Conservation (phyloP, 2,888 invertebrate species). For the Scaptomyza polygonia region DNA sequence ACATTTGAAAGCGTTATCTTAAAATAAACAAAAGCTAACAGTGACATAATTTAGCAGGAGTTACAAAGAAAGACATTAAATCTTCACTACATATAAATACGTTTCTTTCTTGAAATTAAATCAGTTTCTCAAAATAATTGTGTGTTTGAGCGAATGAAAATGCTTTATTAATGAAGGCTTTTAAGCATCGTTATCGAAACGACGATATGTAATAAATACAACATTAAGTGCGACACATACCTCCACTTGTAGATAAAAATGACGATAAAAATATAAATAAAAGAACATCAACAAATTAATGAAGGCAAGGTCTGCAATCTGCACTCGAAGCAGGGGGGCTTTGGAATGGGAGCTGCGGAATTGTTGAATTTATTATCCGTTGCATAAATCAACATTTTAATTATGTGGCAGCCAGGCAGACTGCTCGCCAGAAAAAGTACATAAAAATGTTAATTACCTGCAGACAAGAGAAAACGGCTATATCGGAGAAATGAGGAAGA, state of each 20-base stretch:
- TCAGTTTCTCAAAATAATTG: conserved; percentile 3
- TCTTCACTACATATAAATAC: conserved; percentile 19
- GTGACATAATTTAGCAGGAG: conserved; percentile 13
- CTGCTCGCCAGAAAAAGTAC: conserved; percentile 52
- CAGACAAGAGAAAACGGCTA: conserved; percentile 28
- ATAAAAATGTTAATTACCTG: conserved; percentile 75
- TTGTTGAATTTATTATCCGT: conserved; percentile 66
- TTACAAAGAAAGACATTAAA: too few species aligned
- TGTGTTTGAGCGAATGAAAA: conserved; percentile 29
- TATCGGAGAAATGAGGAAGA: not conserved
- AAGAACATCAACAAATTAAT: conserved; percentile 9
- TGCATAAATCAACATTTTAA: conserved; percentile 72
- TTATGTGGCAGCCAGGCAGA: conserved; percentile 57
- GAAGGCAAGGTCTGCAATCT: conserved; percentile 15
- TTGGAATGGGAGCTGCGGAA: conserved; percentile 15
- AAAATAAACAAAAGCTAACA: not conserved
- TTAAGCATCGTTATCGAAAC: conserved; percentile 54
- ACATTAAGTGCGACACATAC: conserved; percentile 27
- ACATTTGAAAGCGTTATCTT: conserved; percentile 10
- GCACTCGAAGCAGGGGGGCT: conserved; percentile 1
- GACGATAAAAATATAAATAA: conserved; percentile 22
- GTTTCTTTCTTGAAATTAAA: conserved; percentile 24
- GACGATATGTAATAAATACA: conserved; percentile 45
- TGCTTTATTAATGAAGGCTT: conserved; percentile 57
- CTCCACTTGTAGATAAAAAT: conserved; percentile 33